Percentiles rank a stretch among this genome's conserved stretches.
These are phyloP conservation scores for Diarsia dahlii DNA, from an alignment of 2,888 invertebrate genomes.

Conservation along the genomic window DNA sequence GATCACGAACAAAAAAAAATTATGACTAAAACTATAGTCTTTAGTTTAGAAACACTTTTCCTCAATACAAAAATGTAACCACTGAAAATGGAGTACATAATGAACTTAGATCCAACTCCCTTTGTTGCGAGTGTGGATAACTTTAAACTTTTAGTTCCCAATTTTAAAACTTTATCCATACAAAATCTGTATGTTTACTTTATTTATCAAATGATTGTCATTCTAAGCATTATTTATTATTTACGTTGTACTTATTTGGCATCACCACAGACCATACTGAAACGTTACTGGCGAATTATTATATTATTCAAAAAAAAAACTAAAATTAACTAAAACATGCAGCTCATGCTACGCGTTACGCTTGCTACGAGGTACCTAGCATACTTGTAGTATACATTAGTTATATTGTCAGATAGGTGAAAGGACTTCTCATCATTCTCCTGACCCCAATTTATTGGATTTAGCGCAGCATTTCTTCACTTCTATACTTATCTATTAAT, in stretches of 20 bases:
- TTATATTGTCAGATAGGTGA: not conserved
- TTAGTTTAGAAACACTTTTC: not conserved
- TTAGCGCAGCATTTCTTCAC: not conserved
- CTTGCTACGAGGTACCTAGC: constrained; percentile 21
- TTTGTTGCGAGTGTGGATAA: not conserved
- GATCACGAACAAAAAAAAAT: not conserved
- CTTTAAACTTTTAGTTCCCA: not conserved
- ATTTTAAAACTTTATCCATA: not conserved
- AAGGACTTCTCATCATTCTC: not conserved
- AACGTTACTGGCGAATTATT: not conserved
- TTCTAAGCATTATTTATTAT: not conserved
- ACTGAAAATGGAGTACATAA: not conserved
- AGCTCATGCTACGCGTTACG: constrained; percentile 10
- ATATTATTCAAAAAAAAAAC: not conserved
- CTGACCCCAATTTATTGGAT: not conserved
- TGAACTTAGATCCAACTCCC: not conserved
- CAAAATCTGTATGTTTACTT: not conserved
- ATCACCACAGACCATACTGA: not conserved
- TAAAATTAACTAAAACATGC: not conserved
- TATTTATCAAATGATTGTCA: not conserved
- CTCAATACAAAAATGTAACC: not conserved
- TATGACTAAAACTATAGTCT: not conserved
- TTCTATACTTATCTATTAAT: not conserved
- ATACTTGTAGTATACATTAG: not conserved
- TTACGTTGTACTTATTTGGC: not conserved